Base-by-base conservation (phyloP, 2,888 invertebrate genomes). In the Lathronympha strigana region DNA sequence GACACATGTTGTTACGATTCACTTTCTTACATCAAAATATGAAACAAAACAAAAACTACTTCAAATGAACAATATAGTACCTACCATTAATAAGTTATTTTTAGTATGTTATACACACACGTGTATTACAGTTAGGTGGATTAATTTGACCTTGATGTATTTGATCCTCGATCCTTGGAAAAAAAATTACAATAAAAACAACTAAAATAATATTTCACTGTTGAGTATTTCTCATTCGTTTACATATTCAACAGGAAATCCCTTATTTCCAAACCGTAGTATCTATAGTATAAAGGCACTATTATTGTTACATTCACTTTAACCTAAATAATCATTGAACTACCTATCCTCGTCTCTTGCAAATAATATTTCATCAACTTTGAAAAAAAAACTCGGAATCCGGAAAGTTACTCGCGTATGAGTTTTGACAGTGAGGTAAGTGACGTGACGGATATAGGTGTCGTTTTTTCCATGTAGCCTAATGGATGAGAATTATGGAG, bases 401-500 rank as follows among this genome's bases (percentile, higher is more conserved):
- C 38, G 40, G 17, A 45, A 28, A 43, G 43, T 33, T 33, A 58
- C 36, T n/a, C 54, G 64, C 66, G 73, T 72, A 73, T 76, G 74
- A 71, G 71, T 75, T 75, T 73, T 71, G 75, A 76, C 72, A 68
- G 66, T 66, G 62, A 62, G 63, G 70, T 77, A 76, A 79, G 79
- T 79, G 81, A 77, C 79, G 71, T 83, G 84, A 84, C 76, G 77
- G 82, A 83, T 82, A 77, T 77, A 79, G 80, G 82, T 83, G 80
- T 81, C 78, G 75, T 73, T 77, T 82, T 84, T 57, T 79, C 81
- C 81, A 73, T 79, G 79, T 79, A 79, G 77, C 77, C 79, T 88
- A 88, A 90, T 88, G 87, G 87, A 87, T 81, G 80, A 79, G 81
- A 83, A 82, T 87, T 83, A 85, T 85, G 78, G 82, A 87, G 86